A percentile compares a stretch with the other conserved stretches of the same genome.
phyloP scores from a whole-genome alignment of 2,888 invertebrate genomes.

The Aleiodes leptofemur region DNA sequence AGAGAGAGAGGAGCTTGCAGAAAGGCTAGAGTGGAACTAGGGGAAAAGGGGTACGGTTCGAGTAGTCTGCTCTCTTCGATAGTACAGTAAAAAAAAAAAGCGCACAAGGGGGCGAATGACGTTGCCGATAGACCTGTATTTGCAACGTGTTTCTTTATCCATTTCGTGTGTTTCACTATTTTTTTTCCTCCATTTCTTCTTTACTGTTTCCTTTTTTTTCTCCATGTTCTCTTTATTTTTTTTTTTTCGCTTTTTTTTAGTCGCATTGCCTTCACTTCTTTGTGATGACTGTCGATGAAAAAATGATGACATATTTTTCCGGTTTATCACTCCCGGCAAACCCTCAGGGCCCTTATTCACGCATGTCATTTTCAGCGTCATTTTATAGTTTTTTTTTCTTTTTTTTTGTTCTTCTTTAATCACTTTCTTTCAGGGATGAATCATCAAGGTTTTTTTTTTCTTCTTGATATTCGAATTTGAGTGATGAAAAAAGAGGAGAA shows the following conservation, averaged over 20 bases:
- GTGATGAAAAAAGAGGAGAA: not conserved
- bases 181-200: slow-evolving; percentile 33
- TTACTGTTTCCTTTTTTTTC: slow-evolving; percentile 19
- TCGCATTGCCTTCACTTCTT: slow-evolving; percentile 56
- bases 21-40: slow-evolving; percentile 48
- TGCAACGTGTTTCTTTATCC: slow-evolving; percentile 57
- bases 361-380: slow-evolving; percentile 53
- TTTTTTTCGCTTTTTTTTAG: slow-evolving; percentile 41
- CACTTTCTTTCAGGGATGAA: slow-evolving; percentile 32
- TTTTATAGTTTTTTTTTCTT: slow-evolving; percentile 39
- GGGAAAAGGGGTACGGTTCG: slow-evolving; percentile 50
- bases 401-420: slow-evolving; percentile 42
- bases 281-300: slow-evolving; percentile 75
- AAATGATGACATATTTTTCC: slow-evolving; percentile 75
- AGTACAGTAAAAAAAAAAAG: slow-evolving; percentile 17
- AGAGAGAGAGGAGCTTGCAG: not conserved
- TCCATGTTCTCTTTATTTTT: slow-evolving; percentile 35
- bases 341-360: slow-evolving; percentile 54
- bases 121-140: slow-evolving; percentile 19
- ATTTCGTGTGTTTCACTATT: slow-evolving; percentile 33
- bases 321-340: slow-evolving; percentile 70
- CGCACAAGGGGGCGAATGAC: slow-evolving; percentile 20
- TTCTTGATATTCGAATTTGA: slow-evolving; percentile 7
- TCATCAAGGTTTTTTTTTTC: slow-evolving; percentile 26
- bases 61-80: slow-evolving; percentile 35